These are phyloP conservation scores for Mythimna impura DNA, from an alignment of 2,888 invertebrate species.

Conservation along the genomic window DNA sequence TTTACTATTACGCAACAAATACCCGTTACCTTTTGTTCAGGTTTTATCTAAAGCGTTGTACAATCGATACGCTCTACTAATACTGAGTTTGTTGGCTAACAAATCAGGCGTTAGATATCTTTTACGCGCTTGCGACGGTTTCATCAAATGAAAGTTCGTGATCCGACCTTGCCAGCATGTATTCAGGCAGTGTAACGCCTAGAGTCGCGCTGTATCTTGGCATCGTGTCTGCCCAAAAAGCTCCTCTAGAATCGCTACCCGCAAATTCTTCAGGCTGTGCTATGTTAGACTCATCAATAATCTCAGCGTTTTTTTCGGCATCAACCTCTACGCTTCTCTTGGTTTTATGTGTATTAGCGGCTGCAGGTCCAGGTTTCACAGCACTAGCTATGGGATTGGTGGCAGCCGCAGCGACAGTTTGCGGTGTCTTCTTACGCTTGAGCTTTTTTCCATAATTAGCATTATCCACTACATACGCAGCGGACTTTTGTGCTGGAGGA, in stretches of 20 bases:
- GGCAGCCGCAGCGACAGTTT: conserved; percentile 72
- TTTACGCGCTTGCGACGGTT: conserved; percentile 85
- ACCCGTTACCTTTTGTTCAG: conserved; percentile 79
- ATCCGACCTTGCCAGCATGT: conserved; percentile 92
- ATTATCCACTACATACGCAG: conserved; percentile 83
- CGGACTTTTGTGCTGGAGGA: conserved; percentile 79
- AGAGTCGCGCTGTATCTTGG: conserved; percentile 92
- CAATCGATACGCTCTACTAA: conserved; percentile 88
- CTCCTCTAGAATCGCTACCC: conserved; percentile 90
- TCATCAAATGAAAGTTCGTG: conserved; percentile 93
- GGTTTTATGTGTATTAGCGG: conserved; percentile 68
- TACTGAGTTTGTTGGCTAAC: conserved; percentile 81
- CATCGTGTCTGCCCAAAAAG: conserved; percentile 92
- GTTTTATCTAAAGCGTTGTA: conserved; percentile 81
- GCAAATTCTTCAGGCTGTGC: conserved; percentile 89
- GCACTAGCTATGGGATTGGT: conserved; percentile 72
- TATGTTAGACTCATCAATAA: conserved; percentile 81
- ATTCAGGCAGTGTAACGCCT: conserved; percentile 92
- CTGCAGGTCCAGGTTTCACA: conserved; percentile 62
- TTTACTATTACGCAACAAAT: conserved; percentile 83
- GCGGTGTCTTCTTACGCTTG: conserved; percentile 84
- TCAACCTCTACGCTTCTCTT: conserved; percentile 82
- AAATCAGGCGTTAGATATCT: conserved; percentile 71
- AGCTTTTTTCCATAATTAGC: conserved; percentile 82
- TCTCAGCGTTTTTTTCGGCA: conserved; percentile 77